Evolutionary conservation across 2,113 vertebrate species (phyloP), one percentile per base, ranked within the genome.

Genomic region (Neotragus pygmaeus): DNA sequence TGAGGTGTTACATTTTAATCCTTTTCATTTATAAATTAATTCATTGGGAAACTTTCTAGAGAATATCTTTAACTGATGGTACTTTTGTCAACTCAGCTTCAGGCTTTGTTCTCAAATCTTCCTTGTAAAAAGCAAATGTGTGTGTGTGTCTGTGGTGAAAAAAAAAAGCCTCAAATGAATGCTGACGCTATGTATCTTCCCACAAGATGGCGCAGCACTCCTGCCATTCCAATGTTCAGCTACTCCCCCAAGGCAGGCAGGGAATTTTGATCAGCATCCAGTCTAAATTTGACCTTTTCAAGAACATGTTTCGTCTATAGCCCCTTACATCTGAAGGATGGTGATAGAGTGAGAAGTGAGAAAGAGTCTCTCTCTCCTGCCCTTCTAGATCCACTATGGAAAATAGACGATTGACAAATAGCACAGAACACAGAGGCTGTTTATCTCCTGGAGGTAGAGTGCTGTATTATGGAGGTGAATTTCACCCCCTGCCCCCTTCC

Each of bases 191-290:
- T 0, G 1, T 2, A 8, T 80, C 39, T 85, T 30, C 58, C 97
- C 98, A 93, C 95, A 45, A 96, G 98, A 53, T 96, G 98, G 97
- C 49, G 1, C 33, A 94, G 94, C 10, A 19, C n/a, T 87, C 94
- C 80, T 55, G 66, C 62, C 5, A 1, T 84, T 94, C 11, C 19
- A 7, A 3, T 1, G 36, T 53, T 51, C 30, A 33, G 25, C 43
- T 39, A 21, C 43, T n/a, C n/a, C 1, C 27, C 39, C 0, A 36
- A 93, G 23, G 45, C 53, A 93, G 49, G 25, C 6, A 2, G 53
- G 64, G 83, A 66, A 82, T 87, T 97, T 58, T 87, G 94, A 88
- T 66, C 53, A 81, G 39, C 14, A 51, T 91, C 10, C 28, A 90
- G 39, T 87, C 62, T 64, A 27, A 73, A 57, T 80, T 45, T 92